A percentile compares a stretch with the other conserved stretches of the same genome.
Conservation (phyloP, 1,140 invertebrate species). For the Planococcus citri region DNA sequence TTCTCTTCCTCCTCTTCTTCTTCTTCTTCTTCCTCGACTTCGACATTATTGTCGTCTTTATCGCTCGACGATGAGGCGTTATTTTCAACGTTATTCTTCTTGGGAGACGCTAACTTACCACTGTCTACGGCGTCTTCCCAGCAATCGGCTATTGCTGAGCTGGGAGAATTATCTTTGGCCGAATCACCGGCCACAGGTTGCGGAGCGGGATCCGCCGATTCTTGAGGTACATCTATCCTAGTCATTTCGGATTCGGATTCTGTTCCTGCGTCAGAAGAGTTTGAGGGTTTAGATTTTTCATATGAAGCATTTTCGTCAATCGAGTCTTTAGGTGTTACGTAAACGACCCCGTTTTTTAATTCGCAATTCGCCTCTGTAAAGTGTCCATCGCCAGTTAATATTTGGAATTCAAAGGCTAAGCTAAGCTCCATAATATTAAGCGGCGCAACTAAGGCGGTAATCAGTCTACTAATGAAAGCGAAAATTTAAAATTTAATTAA, state of each 20-base stretch:
- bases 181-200: neutral
- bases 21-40: slow-evolving; percentile 38
- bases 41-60: slow-evolving; percentile 36
- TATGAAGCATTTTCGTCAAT: neutral
- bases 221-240: neutral
- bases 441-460: too few relatives aligned
- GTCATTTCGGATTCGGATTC: neutral
- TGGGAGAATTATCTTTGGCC: neutral
- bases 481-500: too few relatives aligned
- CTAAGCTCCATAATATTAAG: too few relatives aligned
- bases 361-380: neutral
- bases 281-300: neutral
- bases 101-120: neutral
- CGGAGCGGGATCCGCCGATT: neutral
- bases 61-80: neutral
- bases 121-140: slow-evolving; percentile 23
- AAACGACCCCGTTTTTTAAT: neutral
- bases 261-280: neutral
- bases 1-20: slow-evolving; percentile 39
- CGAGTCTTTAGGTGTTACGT: neutral
- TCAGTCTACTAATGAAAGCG: too few relatives aligned
- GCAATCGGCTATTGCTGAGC: slow-evolving; percentile 6
- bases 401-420: too few relatives aligned
- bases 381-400: too few relatives aligned
- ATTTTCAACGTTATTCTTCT: neutral